Conservation (phyloP, 1,140 invertebrate species). For the Meteorus sp. region DNA sequence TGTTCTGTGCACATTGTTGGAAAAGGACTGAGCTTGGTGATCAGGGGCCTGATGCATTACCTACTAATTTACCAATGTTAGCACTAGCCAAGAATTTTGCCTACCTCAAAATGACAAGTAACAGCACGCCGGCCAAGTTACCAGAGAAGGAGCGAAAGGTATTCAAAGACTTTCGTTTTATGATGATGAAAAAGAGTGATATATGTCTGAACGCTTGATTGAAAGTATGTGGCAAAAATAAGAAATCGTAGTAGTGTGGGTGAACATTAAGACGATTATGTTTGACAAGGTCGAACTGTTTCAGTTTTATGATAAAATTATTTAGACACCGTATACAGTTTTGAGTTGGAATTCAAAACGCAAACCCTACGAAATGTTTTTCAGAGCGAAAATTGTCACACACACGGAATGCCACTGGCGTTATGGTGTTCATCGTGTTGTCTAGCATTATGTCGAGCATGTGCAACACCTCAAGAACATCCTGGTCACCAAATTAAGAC, state of each 20-base stretch:
- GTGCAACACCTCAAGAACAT: slow-evolving; percentile 67
- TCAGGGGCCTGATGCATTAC: slow-evolving; percentile 66
- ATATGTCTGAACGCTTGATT: not conserved
- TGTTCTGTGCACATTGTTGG: slow-evolving; percentile 72
- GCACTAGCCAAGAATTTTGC: slow-evolving; percentile 65
- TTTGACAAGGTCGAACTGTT: slow-evolving; percentile 28
- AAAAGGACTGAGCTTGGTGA: slow-evolving; percentile 67
- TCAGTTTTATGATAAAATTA: not conserved
- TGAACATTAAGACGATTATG: slow-evolving; percentile 6
- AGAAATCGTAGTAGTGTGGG: too few relatives aligned
- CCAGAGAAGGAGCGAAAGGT: slow-evolving; percentile 61
- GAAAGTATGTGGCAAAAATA: not conserved
- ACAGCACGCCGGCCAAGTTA: slow-evolving; percentile 49
- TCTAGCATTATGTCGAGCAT: slow-evolving; percentile 67
- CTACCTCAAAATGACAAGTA: slow-evolving; percentile 60
- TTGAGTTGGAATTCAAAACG: not conserved
- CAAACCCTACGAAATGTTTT: slow-evolving; percentile 29
- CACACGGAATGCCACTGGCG: slow-evolving; percentile 72
- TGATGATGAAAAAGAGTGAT: not conserved
- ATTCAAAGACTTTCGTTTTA: slow-evolving; percentile 22
- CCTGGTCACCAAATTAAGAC: slow-evolving; percentile 69
- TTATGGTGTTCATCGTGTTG: slow-evolving; percentile 75
- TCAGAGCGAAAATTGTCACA: slow-evolving; percentile 68
- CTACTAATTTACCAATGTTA: slow-evolving; percentile 67
- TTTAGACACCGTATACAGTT: too few relatives aligned